A percentile compares a stretch with the other conserved stretches of the same genome.
Conservation (phyloP, 1,140 invertebrate species). For the Branchinecta lynchi region DNA sequence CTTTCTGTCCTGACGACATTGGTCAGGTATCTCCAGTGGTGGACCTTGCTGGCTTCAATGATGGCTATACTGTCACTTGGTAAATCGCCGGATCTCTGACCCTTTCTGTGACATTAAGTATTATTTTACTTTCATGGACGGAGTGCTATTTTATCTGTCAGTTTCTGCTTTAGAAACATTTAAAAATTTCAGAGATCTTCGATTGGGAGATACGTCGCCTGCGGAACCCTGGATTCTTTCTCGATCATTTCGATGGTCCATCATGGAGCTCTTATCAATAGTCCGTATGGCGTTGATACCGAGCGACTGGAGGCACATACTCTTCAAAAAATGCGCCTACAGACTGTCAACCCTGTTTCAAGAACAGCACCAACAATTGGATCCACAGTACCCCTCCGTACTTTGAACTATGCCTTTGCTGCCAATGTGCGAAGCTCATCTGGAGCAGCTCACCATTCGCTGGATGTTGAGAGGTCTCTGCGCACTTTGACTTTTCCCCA, state of each 20-base stretch:
- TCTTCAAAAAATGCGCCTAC: constrained; percentile 15
- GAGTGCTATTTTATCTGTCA: too few species aligned
- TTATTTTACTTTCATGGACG: too few species aligned
- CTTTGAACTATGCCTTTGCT: neutral
- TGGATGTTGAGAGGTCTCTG: neutral
- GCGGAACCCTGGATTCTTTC: constrained; percentile 19
- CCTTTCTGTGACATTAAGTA: too few species aligned
- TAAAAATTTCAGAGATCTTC: constrained; percentile 14
- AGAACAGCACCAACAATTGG: neutral
- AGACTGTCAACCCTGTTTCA: constrained; percentile 10
- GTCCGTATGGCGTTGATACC: constrained; percentile 18
- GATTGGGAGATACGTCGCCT: constrained; percentile 17
- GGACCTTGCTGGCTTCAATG: too few species aligned
- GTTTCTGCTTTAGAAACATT: neutral
- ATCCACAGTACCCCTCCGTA: neutral
- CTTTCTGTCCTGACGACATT: too few species aligned
- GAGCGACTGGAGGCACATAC: constrained; percentile 14
- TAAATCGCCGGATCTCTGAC: too few species aligned
- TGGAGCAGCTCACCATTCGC: neutral
- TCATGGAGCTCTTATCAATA: constrained; percentile 14
- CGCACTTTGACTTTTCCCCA: neutral
- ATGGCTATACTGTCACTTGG: too few species aligned
- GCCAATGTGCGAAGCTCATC: neutral
- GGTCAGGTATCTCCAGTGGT: too few species aligned
- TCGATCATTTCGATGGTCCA: constrained; percentile 17